Percentiles rank a stretch among this genome's conserved stretches.
Evolutionary conservation across 2,113 vertebrate species (phyloP).

Genomic region (Zosterops hypoxanthus): DNA sequence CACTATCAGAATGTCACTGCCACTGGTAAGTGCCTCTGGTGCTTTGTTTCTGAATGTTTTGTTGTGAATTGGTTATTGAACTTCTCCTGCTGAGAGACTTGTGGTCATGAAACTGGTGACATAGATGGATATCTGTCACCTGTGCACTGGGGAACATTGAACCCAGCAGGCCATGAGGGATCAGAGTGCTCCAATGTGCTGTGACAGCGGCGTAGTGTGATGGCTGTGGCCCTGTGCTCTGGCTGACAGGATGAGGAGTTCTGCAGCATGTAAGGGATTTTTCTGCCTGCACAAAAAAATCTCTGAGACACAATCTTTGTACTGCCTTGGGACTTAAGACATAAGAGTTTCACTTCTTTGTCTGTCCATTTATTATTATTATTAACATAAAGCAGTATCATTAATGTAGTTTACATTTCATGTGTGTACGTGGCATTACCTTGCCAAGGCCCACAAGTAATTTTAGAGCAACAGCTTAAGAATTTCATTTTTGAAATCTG

Average conservation of each 20-base stretch:
- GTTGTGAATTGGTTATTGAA: not conserved
- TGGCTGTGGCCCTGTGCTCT: not conserved
- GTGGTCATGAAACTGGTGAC: not conserved
- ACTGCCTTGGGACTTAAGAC: not conserved
- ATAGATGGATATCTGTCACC: not conserved
- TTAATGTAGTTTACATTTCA: not conserved
- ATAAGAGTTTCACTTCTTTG: not conserved
- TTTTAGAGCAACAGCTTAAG: not conserved
- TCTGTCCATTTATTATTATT: not conserved
- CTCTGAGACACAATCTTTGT: not conserved
- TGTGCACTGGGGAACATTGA: not conserved
- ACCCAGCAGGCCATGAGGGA: not conserved
- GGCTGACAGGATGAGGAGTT: not conserved
- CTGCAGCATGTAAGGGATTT: not conserved
- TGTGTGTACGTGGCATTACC: not conserved
- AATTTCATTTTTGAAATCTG: not conserved
- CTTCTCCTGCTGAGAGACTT: not conserved
- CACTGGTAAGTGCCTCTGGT: not conserved
- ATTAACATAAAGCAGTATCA: not conserved
- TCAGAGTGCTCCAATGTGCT: not conserved
- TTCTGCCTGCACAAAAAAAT: not conserved
- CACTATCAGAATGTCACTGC: not conserved
- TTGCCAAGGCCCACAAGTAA: not conserved
- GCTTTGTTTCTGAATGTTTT: not conserved
- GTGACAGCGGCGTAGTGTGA: not conserved